A percentile compares a stretch with the other conserved stretches of the same genome.
Conservation (phyloP, 2,797 vertebrate genomes). For the Tapirus indicus region DNA sequence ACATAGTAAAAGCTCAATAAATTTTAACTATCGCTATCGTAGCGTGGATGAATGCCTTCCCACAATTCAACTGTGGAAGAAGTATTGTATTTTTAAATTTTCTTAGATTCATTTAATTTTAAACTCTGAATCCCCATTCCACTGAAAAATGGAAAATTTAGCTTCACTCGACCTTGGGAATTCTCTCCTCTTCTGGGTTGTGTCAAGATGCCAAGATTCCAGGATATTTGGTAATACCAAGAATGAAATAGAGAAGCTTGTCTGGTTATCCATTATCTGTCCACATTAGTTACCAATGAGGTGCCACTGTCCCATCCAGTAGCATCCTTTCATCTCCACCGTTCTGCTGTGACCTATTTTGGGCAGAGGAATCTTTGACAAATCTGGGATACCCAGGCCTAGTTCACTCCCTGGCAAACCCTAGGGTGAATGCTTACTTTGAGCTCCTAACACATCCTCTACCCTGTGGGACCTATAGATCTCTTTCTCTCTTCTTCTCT, state of each 20-base stretch:
- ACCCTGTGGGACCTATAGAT: not conserved
- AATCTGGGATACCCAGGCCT: not conserved
- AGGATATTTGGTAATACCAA: not conserved
- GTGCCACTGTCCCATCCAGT: not conserved
- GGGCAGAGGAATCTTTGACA: not conserved
- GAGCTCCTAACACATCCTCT: not conserved
- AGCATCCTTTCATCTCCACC: not conserved
- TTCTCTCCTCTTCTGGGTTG: not conserved
- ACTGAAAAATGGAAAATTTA: not conserved
- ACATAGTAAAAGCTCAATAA: not conserved
- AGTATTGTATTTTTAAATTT: not conserved
- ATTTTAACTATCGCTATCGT: not conserved
- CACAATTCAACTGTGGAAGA: not conserved
- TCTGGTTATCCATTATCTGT: not conserved
- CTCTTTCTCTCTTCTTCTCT: not conserved
- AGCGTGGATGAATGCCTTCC: not conserved
- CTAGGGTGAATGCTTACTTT: not conserved
- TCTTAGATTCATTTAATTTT: slow-evolving; percentile 1
- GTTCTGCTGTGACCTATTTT: not conserved
- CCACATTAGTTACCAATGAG: accelerated
- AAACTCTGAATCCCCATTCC: not conserved
- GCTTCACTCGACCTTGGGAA: not conserved
- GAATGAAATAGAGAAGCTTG: not conserved
- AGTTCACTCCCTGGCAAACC: not conserved
- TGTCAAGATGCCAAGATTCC: not conserved